phyloP scores from a whole-genome alignment of 1,140 invertebrate species.

The Calycopis cecrops region DNA sequence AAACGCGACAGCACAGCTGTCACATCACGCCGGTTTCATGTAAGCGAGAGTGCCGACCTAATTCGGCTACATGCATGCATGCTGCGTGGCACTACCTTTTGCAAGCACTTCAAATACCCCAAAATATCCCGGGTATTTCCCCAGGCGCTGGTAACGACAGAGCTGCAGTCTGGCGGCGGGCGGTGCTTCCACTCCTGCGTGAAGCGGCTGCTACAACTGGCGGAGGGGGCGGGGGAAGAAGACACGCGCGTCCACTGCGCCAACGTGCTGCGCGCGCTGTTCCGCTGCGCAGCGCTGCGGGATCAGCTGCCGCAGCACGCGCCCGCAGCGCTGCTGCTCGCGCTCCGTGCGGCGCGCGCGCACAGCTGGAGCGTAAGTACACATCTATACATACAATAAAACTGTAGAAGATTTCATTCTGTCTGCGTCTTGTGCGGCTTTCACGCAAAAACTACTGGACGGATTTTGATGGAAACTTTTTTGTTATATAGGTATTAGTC shows the following conservation, averaged over 20 bases:
- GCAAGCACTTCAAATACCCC: too few species aligned
- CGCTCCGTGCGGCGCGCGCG: slow-evolving; percentile 83
- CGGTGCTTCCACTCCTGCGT: slow-evolving; percentile 37
- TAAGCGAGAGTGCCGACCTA: too few species aligned
- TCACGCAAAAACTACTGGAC: too few species aligned
- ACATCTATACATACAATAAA: too few species aligned
- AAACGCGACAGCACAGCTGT: too few species aligned
- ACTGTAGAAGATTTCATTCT: too few species aligned
- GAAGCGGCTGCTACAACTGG: slow-evolving; percentile 77
- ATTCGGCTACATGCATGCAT: too few species aligned
- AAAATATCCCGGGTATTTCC: slow-evolving; percentile 6
- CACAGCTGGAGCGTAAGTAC: slow-evolving; percentile 85
- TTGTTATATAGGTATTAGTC: too few species aligned
- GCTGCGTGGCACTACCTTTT: too few species aligned
- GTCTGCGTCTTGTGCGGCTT: too few species aligned
- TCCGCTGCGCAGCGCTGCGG: slow-evolving; percentile 82
- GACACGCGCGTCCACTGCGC: slow-evolving; percentile 85
- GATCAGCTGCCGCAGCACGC: slow-evolving; percentile 84
- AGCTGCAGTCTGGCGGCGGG: slow-evolving; percentile 63
- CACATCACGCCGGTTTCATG: too few species aligned
- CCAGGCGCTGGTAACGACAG: slow-evolving; percentile 84
- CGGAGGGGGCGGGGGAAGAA: background rate
- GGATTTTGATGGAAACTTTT: too few species aligned
- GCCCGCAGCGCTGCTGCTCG: slow-evolving; percentile 81
- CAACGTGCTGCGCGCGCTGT: slow-evolving; percentile 89